phyloP scores from a whole-genome alignment of 2,888 invertebrate genomes.

The Protophormia terraenovae region DNA sequence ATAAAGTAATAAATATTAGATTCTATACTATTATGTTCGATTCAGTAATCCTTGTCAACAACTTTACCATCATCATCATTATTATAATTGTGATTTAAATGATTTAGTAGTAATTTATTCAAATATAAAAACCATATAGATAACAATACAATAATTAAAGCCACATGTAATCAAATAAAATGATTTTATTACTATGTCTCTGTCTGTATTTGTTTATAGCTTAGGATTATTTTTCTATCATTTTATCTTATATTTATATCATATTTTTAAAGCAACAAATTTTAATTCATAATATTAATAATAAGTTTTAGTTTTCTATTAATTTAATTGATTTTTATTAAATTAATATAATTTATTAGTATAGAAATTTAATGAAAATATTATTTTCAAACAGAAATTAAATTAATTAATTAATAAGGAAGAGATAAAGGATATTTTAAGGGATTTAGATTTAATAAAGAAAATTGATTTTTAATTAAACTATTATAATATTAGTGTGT shows the following conservation, averaged over 20 bases:
- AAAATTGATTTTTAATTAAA: no score
- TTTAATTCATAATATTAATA: neutral
- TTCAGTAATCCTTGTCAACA: neutral
- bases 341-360: no score
- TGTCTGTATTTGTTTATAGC: neutral
- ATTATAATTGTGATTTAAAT: neutral
- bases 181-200: neutral
- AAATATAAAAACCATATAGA: neutral
- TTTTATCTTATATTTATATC: neutral
- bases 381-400: no score
- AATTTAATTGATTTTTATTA: no score
- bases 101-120: neutral
- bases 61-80: neutral
- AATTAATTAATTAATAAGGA: no score
- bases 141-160: neutral
- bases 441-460: no score
- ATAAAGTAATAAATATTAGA: neutral
- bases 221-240: neutral
- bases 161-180: neutral
- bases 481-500: no score
- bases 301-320: neutral
- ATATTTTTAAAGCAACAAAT: neutral
- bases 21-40: no score
- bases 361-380: no score
- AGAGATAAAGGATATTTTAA: no score